Conservation (phyloP, 2,113 vertebrate species). For the Periophthalmodon schlosseri region DNA sequence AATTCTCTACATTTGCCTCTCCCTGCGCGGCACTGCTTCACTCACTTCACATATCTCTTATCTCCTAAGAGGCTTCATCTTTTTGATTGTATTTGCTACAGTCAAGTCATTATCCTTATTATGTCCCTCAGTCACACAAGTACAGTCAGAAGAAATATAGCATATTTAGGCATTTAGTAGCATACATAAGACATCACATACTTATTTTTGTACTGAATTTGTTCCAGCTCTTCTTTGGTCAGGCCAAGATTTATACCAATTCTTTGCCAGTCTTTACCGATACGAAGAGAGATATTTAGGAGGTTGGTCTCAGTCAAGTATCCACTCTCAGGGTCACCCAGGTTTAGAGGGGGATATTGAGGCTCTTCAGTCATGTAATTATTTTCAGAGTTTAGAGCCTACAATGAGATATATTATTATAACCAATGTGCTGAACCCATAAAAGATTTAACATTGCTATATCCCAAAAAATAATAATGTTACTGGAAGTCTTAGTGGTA, state of each 20-base stretch:
- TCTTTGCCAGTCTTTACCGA: slow-evolving; percentile 86
- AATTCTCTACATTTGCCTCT: slow-evolving; percentile 55
- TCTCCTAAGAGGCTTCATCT: slow-evolving; percentile 20
- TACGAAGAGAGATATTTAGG: slow-evolving; percentile 84
- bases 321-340: slow-evolving; percentile 91
- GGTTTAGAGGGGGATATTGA: slow-evolving; percentile 82
- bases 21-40: slow-evolving; percentile 19
- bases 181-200: slow-evolving; percentile 45
- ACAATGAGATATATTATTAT: slow-evolving; percentile 6
- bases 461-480: slow-evolving; percentile 19
- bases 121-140: not conserved
- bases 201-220: slow-evolving; percentile 86
- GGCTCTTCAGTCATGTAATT: slow-evolving; percentile 51
- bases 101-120: not conserved
- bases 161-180: not conserved
- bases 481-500: slow-evolving; percentile 91
- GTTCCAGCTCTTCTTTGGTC: slow-evolving; percentile 83
- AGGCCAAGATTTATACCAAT: slow-evolving; percentile 90
- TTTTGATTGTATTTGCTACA: not conserved
- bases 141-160: not conserved
- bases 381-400: slow-evolving; percentile 67
- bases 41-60: slow-evolving; percentile 29
- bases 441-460: not conserved
- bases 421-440: not conserved
- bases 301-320: slow-evolving; percentile 94